Conservation (phyloP, 2,113 vertebrate genomes). For the Jaculus jaculus region DNA sequence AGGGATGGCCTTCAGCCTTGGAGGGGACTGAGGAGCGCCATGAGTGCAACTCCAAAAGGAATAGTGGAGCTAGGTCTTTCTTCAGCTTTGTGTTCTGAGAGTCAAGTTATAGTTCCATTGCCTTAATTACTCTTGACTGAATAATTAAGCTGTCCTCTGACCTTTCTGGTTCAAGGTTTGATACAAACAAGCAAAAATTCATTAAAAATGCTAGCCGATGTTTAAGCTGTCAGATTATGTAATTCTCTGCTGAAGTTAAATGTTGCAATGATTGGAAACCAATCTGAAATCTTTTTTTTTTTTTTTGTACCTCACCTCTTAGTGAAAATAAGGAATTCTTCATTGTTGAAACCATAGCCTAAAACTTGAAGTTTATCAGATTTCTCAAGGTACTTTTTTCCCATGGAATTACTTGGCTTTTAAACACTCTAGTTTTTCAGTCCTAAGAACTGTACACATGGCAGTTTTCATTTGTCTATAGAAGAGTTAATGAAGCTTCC, state of each 20-base stretch:
- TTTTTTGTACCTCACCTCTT: not conserved
- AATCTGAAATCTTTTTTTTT: conserved; percentile 23
- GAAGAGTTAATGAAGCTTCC: conserved; percentile 8
- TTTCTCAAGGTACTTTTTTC: conserved; percentile 8
- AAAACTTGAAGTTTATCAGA: conserved; percentile 42
- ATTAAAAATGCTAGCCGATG: not conserved
- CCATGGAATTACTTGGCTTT: not conserved
- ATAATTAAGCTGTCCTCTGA: not conserved
- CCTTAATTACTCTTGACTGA: not conserved
- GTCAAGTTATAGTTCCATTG: not conserved
- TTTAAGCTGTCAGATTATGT: conserved; percentile 1
- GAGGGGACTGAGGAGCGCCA: not conserved
- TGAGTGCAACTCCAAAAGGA: not conserved
- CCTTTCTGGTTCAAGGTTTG: conserved; percentile 21
- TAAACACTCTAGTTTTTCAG: not conserved
- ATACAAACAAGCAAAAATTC: conserved; percentile 30
- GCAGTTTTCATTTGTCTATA: conserved; percentile 10
- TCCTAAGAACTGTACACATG: conserved; percentile 29
- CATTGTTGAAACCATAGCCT: conserved; percentile 3
- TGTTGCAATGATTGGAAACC: not conserved
- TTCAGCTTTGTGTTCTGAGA: conserved; percentile 4
- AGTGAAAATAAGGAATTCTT: not conserved
- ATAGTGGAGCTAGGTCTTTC: not conserved
- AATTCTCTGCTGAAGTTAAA: not conserved
- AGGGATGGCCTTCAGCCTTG: not conserved